Evolutionary conservation across 2,888 invertebrate species (phyloP), one percentile per base, ranked within the genome.

Genomic region (Brachypalpus laphriformis): DNA sequence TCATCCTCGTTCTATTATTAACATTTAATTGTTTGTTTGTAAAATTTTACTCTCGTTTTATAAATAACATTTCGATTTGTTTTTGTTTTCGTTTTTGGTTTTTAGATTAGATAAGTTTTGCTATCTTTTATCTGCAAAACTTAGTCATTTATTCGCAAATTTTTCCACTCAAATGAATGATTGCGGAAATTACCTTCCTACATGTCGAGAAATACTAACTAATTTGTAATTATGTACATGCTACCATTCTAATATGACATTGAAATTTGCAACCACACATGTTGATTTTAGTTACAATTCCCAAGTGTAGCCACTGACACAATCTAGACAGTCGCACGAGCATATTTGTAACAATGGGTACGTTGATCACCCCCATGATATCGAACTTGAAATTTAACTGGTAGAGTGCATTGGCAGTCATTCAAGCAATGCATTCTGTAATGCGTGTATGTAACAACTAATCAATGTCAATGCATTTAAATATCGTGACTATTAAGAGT

Each of bases 301-400:
- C 11, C 71, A 71, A 71, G 49, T 71, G 49, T 47, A 59, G 9
- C 14, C 34, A 37, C 14, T 57, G 34, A 8, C 8, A 47, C 16
- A 42, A 11, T 20, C 45, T 56, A 49, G 59, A 28, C 49, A 28
- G 7, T 14, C 9, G 14, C 31, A 14, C 28, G 8, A 31, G n/a
- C 45, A 31, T 9, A 28, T 18, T 47, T 7, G 63, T 20, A 28
- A 7, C n/a, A 31, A 31, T 45, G 28, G 34, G 8, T 20, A 31
- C 4, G 34, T 1, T 20, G 20, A 47, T 47, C 47, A 8, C 45
- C 47, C 63, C 45, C 45, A 65, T 65, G 45, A 56, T 25, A 47
- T 47, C 16, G 75, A 75, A 75, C 75, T 75, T 75, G 65, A 75
- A 45, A 66, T 14, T 7, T 28, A 42, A 74, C 51, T 28, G 72